A percentile compares a stretch with the other conserved stretches of the same genome.
phyloP scores from a whole-genome alignment of 2,113 vertebrate species.

The Coptodon rendalli region DNA sequence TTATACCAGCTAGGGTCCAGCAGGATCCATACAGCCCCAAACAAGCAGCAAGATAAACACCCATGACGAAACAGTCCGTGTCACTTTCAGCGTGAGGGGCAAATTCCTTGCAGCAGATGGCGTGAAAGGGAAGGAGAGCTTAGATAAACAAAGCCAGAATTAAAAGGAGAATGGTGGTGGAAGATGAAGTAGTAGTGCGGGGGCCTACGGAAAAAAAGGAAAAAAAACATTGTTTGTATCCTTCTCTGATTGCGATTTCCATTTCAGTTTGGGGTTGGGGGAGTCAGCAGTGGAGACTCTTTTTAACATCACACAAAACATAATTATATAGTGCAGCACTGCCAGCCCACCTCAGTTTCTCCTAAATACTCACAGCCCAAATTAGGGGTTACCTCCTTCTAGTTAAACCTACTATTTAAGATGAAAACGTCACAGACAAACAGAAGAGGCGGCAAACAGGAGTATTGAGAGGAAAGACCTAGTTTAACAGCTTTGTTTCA shows the following conservation, averaged over 20 bases:
- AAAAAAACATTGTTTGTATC: slow-evolving; percentile 7
- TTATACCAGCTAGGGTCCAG: slow-evolving; percentile 11
- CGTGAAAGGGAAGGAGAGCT: neutral
- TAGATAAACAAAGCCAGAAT: slow-evolving; percentile 30
- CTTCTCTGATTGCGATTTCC: slow-evolving; percentile 38
- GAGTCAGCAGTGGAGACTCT: slow-evolving; percentile 43
- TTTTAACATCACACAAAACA: slow-evolving; percentile 58
- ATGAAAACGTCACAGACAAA: slow-evolving; percentile 44
- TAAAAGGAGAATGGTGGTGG: neutral
- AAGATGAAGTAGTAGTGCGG: neutral
- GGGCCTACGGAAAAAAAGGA: slow-evolving; percentile 1
- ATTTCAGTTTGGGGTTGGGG: slow-evolving; percentile 48
- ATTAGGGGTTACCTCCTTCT: slow-evolving; percentile 64
- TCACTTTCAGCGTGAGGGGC: slow-evolving; percentile 12
- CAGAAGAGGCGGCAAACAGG: neutral
- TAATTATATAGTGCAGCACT: slow-evolving; percentile 55
- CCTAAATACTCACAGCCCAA: slow-evolving; percentile 67
- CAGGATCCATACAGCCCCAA: neutral
- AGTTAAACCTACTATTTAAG: slow-evolving; percentile 56
- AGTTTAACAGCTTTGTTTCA: slow-evolving; percentile 43
- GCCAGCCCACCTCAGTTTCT: slow-evolving; percentile 59
- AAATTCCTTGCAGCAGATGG: slow-evolving; percentile 41
- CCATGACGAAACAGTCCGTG: slow-evolving; percentile 25
- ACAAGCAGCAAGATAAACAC: slow-evolving; percentile 37
- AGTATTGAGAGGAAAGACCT: slow-evolving; percentile 23